A percentile compares a stretch with the other conserved stretches of the same genome.
phyloP scores from a whole-genome alignment of 2,113 vertebrate species.

The Dipodomys merriami region DNA sequence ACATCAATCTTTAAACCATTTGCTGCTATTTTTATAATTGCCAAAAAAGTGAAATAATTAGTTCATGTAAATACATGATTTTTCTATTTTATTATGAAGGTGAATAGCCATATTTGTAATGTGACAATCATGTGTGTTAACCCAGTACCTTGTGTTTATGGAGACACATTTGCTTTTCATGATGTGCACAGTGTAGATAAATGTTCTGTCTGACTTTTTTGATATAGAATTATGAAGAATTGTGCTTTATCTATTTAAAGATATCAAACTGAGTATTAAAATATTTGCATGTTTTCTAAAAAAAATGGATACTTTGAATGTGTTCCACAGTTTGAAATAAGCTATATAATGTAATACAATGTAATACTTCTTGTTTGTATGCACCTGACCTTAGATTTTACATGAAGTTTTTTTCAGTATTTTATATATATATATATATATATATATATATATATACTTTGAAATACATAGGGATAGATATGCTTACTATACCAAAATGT shows the following conservation, averaged over 20 bases:
- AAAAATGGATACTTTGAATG: conserved; percentile 88
- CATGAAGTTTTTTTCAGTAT: conserved; percentile 93
- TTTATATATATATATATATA: conserved; percentile 55
- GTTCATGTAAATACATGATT: conserved; percentile 85
- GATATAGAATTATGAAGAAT: conserved; percentile 83
- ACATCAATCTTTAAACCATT: conserved; percentile 81
- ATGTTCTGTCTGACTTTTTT: conserved; percentile 85
- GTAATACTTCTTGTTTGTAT: conserved; percentile 85
- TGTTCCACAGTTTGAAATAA: conserved; percentile 86
- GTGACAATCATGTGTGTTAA: conserved; percentile 91
- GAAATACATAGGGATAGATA: conserved; percentile 85
- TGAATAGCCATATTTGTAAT: conserved; percentile 83
- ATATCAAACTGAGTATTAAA: conserved; percentile 89
- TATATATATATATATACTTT: conserved; percentile 84
- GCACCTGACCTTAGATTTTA: conserved; percentile 86
- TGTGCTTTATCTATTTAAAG: conserved; percentile 86
- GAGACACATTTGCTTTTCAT: conserved; percentile 88
- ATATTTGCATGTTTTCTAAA: conserved; percentile 92
- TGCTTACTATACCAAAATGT: conserved; percentile 88
- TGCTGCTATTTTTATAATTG: conserved; percentile 88
- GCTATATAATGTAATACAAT: conserved; percentile 85
- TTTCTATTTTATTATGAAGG: conserved; percentile 85
- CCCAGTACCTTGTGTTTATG: conserved; percentile 77
- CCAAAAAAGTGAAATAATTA: conserved; percentile 85
- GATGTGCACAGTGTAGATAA: conserved; percentile 87